Evolutionary conservation across 2,797 vertebrate genomes (phyloP), one percentile per base, ranked within the genome.

Genomic region (Myotis daubentonii): DNA sequence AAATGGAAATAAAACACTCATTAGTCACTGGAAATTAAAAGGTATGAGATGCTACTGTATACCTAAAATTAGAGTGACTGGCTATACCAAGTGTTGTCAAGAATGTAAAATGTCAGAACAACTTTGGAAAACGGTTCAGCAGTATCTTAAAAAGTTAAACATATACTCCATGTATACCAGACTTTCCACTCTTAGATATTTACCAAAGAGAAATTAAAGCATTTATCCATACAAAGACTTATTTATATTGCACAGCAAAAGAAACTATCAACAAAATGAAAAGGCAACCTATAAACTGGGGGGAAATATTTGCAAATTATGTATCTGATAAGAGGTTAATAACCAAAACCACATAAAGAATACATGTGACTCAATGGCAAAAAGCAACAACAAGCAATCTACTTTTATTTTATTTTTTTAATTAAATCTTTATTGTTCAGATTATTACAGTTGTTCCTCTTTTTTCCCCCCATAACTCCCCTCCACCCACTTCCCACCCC

Each of bases 61-160:
- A 75, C 28, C 17, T 81, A 71, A 44, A 70, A 70, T 83, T 87
- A 91, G 78, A 44, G 51, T 62, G 62, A 49, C n/a, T 81, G 68
- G 53, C 30, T 33, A 70, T 76, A 36, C 62, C 71, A 87, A 51
- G 7, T 70, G 15, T 53, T 62, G 10, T 7, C 78, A 83, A 83
- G 20, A 13, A 55, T 88, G 51, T 70, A 84, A 94, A 83, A 82
- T 53, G 44, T 16, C 82, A 75, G 47, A 91, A 87, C 28, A 92
- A 70, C 79, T 78, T 82, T 65, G 53, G 60, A 62, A 92, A 78
- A n/a, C n/a, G 30, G 30, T 49, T 81, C 25, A 60, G n/a, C 71
- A 41, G 8, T 60, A 78, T 89, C 62, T 84, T 92, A 55, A 57
- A 82, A 88, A 83, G 9, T 55, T 78, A 79, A 55, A 22, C 47